Conservation (phyloP, 2,888 invertebrate genomes). For the Ichneumoninae sp. region DNA sequence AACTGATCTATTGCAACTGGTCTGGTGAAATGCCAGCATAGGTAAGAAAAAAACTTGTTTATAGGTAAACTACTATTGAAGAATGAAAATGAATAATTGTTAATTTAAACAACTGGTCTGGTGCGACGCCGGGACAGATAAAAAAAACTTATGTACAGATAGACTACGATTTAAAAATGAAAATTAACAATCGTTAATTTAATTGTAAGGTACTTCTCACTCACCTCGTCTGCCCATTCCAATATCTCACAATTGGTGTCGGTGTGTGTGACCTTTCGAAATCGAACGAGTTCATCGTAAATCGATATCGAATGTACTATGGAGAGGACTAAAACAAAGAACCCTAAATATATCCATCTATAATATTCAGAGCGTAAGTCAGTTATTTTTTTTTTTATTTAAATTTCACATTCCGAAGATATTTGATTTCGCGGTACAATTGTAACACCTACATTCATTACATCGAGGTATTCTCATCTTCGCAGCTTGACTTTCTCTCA, state of each 20-base stretch:
- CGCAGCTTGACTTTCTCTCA: conserved; percentile 11
- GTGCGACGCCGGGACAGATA: too few species aligned
- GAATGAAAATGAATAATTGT: too few species aligned
- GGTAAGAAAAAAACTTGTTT: too few species aligned
- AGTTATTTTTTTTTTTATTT: conserved; percentile 50
- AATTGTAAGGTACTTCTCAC: background rate
- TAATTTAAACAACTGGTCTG: too few species aligned
- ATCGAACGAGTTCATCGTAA: background rate
- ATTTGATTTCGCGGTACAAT: conserved; percentile 66
- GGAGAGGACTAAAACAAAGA: background rate
- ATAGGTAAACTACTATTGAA: too few species aligned
- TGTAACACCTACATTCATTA: conserved; percentile 60
- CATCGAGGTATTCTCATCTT: conserved; percentile 47
- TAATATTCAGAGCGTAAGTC: conserved; percentile 46
- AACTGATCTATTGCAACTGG: too few species aligned
- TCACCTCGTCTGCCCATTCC: background rate
- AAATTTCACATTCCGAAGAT: conserved; percentile 64
- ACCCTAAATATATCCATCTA: background rate
- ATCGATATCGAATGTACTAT: background rate
- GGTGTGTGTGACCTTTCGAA: background rate
- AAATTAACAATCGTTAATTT: background rate
- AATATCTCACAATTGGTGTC: background rate
- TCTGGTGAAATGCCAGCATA: too few species aligned
- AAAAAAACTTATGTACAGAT: background rate
- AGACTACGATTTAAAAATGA: background rate